Percentiles rank a stretch among this genome's conserved stretches.
phyloP scores from a whole-genome alignment of 2,113 vertebrate genomes.

The Taurulus bubalis region DNA sequence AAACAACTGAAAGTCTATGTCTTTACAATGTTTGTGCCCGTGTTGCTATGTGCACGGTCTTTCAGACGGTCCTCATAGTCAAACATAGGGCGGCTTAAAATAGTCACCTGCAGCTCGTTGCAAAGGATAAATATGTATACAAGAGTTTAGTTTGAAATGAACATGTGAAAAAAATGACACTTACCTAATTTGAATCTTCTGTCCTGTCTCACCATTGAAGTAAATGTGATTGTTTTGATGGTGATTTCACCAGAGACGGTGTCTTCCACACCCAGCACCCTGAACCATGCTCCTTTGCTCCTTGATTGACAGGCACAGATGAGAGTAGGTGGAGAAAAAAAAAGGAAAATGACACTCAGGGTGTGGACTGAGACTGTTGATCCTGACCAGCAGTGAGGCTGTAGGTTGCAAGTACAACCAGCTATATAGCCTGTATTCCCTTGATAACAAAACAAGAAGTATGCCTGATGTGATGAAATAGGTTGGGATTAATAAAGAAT shows the following conservation, averaged over 20 bases:
- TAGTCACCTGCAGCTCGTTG: slow-evolving; percentile 51
- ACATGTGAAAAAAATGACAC: background rate
- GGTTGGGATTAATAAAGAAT: too few species aligned
- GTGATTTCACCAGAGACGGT: slow-evolving; percentile 29
- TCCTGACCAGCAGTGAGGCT: background rate
- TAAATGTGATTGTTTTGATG: slow-evolving; percentile 7
- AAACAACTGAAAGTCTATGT: background rate
- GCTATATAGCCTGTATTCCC: background rate
- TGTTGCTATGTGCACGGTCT: background rate
- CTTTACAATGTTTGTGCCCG: background rate
- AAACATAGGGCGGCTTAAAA: slow-evolving; percentile 66
- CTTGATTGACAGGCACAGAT: slow-evolving; percentile 82
- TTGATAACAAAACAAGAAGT: background rate
- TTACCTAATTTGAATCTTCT: slow-evolving; percentile 53
- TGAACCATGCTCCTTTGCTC: slow-evolving; percentile 23
- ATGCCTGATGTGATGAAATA: background rate
- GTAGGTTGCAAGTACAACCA: background rate
- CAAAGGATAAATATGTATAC: background rate
- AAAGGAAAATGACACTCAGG: slow-evolving; percentile 38
- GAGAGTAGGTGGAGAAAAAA: slow-evolving; percentile 28
- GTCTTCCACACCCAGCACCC: slow-evolving; percentile 38
- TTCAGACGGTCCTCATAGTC: slow-evolving; percentile 8
- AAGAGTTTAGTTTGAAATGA: background rate
- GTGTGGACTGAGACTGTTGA: slow-evolving; percentile 13
- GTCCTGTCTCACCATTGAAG: background rate